These are phyloP conservation scores for Anguilla marmorata DNA, from an alignment of 2,797 vertebrate genomes.

Conservation along the genomic window DNA sequence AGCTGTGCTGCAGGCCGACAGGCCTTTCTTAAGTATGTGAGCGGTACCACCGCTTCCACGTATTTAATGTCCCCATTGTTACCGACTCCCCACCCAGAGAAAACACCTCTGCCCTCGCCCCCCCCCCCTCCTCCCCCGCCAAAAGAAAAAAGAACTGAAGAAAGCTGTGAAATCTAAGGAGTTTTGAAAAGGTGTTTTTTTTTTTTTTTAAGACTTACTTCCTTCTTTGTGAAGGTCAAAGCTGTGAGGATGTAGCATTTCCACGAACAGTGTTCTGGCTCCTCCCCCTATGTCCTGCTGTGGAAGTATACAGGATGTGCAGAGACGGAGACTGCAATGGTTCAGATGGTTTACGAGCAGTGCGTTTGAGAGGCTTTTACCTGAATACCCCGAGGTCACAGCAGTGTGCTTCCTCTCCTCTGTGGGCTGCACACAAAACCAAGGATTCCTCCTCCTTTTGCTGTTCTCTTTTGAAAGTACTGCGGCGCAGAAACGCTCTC, in stretches of 20 bases:
- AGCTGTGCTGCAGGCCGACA: slow-evolving; percentile 6
- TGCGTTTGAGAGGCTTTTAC: neutral
- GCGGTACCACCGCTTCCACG: slow-evolving; percentile 24
- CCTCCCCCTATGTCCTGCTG: neutral
- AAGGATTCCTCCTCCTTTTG: neutral
- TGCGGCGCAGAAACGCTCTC: neutral
- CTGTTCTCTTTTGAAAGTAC: neutral
- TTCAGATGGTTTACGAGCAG: neutral
- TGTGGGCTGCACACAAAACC: neutral
- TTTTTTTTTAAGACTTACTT: slow-evolving; percentile 18
- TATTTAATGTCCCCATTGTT: slow-evolving; percentile 3
- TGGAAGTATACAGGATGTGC: neutral
- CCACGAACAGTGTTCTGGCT: neutral
- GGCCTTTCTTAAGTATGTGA: neutral
- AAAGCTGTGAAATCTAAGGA: neutral
- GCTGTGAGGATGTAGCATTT: neutral
- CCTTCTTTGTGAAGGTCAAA: slow-evolving; percentile 2
- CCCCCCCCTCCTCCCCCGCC: neutral
- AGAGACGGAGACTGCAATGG: neutral
- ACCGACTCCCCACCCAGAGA: neutral
- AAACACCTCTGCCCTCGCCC: neutral
- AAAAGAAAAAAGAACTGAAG: neutral
- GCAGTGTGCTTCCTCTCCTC: neutral
- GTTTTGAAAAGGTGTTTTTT: neutral
- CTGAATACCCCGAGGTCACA: neutral